These are phyloP conservation scores for Polypterus bichir DNA, from an alignment of 2,113 vertebrate genomes.

Conservation along the genomic window DNA sequence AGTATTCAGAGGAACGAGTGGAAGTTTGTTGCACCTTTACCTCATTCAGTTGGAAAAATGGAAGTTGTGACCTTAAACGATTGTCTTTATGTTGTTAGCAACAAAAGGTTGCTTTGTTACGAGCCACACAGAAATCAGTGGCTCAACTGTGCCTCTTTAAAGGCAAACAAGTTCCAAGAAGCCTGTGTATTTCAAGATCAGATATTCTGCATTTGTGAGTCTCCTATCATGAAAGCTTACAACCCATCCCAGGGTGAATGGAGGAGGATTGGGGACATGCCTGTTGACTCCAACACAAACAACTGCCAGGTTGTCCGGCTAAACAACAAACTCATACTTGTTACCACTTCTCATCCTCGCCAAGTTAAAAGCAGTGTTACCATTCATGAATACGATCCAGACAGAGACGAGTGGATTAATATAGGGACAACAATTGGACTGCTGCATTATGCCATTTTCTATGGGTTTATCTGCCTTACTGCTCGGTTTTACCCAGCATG, in stretches of 20 bases:
- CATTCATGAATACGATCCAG: slow-evolving; percentile 65
- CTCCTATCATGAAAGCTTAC: slow-evolving; percentile 71
- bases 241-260: slow-evolving; percentile 67
- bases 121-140: slow-evolving; percentile 67
- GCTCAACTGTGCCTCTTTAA: slow-evolving; percentile 67
- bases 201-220: slow-evolving; percentile 73
- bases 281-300: slow-evolving; percentile 61
- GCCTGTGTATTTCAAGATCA: slow-evolving; percentile 74
- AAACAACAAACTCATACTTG: slow-evolving; percentile 58
- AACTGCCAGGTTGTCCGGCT: slow-evolving; percentile 72
- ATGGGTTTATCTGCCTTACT: slow-evolving; percentile 66
- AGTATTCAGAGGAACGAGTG: slow-evolving; percentile 75
- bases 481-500: slow-evolving; percentile 65
- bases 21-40: slow-evolving; percentile 64
- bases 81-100: slow-evolving; percentile 69
- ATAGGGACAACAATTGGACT: slow-evolving; percentile 66
- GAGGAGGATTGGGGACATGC: slow-evolving; percentile 63
- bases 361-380: slow-evolving; percentile 73
- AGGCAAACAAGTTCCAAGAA: slow-evolving; percentile 69
- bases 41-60: slow-evolving; percentile 70
- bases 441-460: slow-evolving; percentile 42
- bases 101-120: slow-evolving; percentile 69
- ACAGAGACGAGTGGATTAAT: slow-evolving; percentile 58
- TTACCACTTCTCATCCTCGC: slow-evolving; percentile 62
- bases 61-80: slow-evolving; percentile 64